These are phyloP conservation scores for Lepidurus arcticus DNA, from an alignment of 1,140 invertebrate genomes.

Conservation along the genomic window DNA sequence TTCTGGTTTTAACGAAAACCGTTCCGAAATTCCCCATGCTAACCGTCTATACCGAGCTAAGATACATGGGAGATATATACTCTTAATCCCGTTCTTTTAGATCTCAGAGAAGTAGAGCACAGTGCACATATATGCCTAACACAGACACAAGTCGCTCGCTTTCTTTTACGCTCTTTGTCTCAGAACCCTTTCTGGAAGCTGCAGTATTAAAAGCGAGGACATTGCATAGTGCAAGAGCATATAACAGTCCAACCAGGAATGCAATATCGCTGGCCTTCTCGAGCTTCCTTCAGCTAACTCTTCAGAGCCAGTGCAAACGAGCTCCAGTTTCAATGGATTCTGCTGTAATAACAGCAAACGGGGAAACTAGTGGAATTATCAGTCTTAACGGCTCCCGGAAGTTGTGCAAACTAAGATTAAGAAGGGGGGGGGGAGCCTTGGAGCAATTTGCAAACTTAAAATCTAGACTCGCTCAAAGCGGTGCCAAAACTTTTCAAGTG, in stretches of 20 bases:
- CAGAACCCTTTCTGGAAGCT: background rate
- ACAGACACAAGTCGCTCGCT: background rate
- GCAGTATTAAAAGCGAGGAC: background rate
- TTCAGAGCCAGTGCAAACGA: background rate
- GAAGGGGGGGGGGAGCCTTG: too few species aligned
- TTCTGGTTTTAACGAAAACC: too few species aligned
- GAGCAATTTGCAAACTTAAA: too few species aligned
- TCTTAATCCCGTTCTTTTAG: background rate
- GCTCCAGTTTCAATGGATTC: background rate
- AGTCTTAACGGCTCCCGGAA: background rate
- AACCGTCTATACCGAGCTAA: too few species aligned
- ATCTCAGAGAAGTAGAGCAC: background rate
- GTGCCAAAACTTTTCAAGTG: background rate
- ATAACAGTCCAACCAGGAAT: background rate
- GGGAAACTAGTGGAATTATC: background rate
- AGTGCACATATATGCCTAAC: too few species aligned
- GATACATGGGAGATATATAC: background rate
- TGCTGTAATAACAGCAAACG: background rate
- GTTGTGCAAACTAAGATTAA: too few species aligned
- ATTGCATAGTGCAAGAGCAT: background rate
- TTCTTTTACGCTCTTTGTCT: background rate
- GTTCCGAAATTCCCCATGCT: too few species aligned
- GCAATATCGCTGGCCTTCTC: constrained; percentile 12
- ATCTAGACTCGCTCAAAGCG: background rate
- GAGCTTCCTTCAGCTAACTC: background rate